These are phyloP conservation scores for Pasiphila rectangulata DNA, from an alignment of 2,888 invertebrate genomes.

Conservation along the genomic window DNA sequence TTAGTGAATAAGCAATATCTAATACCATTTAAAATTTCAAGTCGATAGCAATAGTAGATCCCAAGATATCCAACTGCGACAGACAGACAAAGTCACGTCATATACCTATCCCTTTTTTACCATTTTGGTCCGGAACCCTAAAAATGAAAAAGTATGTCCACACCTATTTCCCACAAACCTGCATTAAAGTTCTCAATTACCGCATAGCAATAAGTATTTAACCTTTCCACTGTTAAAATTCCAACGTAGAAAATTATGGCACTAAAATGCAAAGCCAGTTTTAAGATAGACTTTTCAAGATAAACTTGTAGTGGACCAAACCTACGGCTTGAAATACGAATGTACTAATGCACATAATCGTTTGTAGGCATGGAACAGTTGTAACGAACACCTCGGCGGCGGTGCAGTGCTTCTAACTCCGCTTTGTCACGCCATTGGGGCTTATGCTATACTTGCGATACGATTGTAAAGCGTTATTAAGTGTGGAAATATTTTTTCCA, in stretches of 20 bases:
- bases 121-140: too few species aligned
- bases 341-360: constrained; percentile 29
- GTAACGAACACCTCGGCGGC: constrained; percentile 59
- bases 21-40: too few species aligned
- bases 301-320: constrained; percentile 13
- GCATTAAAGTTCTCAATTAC: background rate
- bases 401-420: constrained; percentile 53
- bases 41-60: too few species aligned
- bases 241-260: background rate
- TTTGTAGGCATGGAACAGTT: constrained; percentile 44
- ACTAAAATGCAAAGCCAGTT: constrained; percentile 5
- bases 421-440: constrained; percentile 61
- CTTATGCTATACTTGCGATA: constrained; percentile 9
- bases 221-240: background rate
- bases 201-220: background rate
- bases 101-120: too few species aligned
- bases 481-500: too few species aligned
- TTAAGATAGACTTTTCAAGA: constrained; percentile 18
- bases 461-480: too few species aligned
- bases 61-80: too few species aligned
- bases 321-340: constrained; percentile 24
- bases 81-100: too few species aligned
- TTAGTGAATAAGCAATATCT: too few species aligned
- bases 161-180: background rate
- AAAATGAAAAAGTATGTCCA: too few species aligned